Evolutionary conservation across 2,888 invertebrate species (phyloP), one percentile per base, ranked within the genome.

Genomic region (Osmoderma eremita): DNA sequence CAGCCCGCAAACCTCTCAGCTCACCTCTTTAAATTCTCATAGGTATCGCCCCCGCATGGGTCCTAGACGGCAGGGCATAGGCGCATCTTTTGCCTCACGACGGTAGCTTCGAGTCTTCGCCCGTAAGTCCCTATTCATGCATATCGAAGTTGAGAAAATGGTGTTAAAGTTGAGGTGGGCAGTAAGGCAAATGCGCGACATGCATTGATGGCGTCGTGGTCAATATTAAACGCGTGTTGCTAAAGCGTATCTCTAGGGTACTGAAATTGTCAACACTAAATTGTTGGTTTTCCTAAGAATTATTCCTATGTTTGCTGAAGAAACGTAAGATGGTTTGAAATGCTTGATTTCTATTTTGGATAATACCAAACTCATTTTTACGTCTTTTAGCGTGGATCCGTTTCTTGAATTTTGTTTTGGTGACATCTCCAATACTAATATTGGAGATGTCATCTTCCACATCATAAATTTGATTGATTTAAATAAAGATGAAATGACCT

Each of bases 111-210:
- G 20, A 20, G 48, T 48, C 20, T 65, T 64, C 65, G 66, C 66
- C 36, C 63, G 67, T 65, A 66, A 65, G 64, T 71, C 71, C 72
- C 71, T 69, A 67, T 69, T 69, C 71, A 72, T 72, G 71, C 70
- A 72, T 72, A 72, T 64, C 64, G 71, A 69, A 72, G 70, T 63
- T n/a, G n/a, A n/a, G 69, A 68, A 70, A 64, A 70, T 68, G 62
- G 66, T 1, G 30, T 30, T n/a, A n/a, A 30, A 30, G 8, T 10
- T 30, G 10, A 30, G 6, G 30, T 3, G 24, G 24, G 30, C 6
- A 30, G 30, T 30, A 30, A 30, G 30, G 30, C 30, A 5, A 10
- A 30, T 10, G 30, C 10, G 30, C 30, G 8, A 6, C 6, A 1
- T 2, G 30, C 6, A 30, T 66, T 69, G 61, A 65, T 36, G 67